Base-by-base conservation (phyloP, 1,140 invertebrate species). In the Grapholita molesta region DNA sequence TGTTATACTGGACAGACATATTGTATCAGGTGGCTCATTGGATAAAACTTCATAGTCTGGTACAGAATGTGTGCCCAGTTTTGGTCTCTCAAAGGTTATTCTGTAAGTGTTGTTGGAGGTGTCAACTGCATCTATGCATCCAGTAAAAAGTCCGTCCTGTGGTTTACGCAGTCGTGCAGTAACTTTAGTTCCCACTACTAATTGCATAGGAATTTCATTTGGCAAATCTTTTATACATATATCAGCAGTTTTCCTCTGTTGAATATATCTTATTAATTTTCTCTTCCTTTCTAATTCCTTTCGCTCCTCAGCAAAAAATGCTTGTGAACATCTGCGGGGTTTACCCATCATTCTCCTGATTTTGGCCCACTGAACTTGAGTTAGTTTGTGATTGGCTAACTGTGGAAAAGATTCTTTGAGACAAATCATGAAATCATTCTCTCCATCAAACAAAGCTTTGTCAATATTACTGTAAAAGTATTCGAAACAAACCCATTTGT, bases 401-500 rank as follows among this genome's bases (percentile, higher is more conserved):
- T 97, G 96, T 6, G 99, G 98, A 93, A 99, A 99, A 5, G 97
- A 96, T 89, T 99, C 98, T 85, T 96, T 96, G 15, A 99, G 91
- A 85, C 98, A 99, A 57, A 98, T 96, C 92, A 96, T 96, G 85
- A 99, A 99, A 92, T 99, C 99, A 93, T 99, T 99, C 80, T 99
- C 97, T 61, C 97, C 97, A 74, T 97, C 94, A 92, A 99, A 99
- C 8, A 99, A 92, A 57, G 97, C 96, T 82, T 96, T 97, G 89
- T 99, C 98, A 76, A 99, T 96, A 84, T 99, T 99, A 78, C 98
- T 99, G 87, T 99, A 99, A 92, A 99, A 99, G 96, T 98, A 99
- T 89, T 99, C 99, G 91, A 98, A 99, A 85, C 98, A 99, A 1
- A 99, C 98, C 98, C 98, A 99, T 93, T 98, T 99, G 89, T 99